Conservation (phyloP, 2,797 vertebrate genomes). For the Yasuhikotakia modesta region DNA sequence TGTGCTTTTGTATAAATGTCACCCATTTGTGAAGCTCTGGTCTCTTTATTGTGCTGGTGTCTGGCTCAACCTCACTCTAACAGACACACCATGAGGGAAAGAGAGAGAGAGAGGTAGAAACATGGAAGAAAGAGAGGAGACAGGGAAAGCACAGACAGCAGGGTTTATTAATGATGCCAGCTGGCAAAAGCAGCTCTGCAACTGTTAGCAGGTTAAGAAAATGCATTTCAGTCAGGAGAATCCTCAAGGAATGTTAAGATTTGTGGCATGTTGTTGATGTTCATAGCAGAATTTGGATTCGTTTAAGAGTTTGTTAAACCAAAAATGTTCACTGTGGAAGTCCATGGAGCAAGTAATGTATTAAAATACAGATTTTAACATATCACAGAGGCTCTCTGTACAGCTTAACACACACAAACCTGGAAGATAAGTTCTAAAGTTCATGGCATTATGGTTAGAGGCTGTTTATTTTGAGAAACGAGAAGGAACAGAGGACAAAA, state of each 20-base stretch:
- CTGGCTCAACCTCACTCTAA: slow-evolving; percentile 80
- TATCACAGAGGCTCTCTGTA: no score
- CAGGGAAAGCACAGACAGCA: background rate
- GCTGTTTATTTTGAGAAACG: background rate
- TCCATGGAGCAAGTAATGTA: no score
- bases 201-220: slow-evolving; percentile 18
- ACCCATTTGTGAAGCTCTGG: slow-evolving; percentile 79
- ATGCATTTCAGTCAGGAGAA: background rate
- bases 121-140: slow-evolving; percentile 6
- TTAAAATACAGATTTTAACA: no score
- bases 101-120: slow-evolving; percentile 6
- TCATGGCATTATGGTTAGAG: background rate
- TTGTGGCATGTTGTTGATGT: background rate
- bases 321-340: no score
- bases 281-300: no score
- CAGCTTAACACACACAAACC: no score
- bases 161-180: slow-evolving; percentile 36
- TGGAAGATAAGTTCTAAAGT: no score
- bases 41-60: slow-evolving; percentile 81
- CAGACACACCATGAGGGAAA: slow-evolving; percentile 37
- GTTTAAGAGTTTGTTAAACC: no score
- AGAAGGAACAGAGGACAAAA: background rate
- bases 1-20: no score
- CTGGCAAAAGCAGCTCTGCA: slow-evolving; percentile 27
- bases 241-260: background rate